phyloP scores from a whole-genome alignment of 1,140 invertebrate genomes.

The Diabrotica undecimpunctata region DNA sequence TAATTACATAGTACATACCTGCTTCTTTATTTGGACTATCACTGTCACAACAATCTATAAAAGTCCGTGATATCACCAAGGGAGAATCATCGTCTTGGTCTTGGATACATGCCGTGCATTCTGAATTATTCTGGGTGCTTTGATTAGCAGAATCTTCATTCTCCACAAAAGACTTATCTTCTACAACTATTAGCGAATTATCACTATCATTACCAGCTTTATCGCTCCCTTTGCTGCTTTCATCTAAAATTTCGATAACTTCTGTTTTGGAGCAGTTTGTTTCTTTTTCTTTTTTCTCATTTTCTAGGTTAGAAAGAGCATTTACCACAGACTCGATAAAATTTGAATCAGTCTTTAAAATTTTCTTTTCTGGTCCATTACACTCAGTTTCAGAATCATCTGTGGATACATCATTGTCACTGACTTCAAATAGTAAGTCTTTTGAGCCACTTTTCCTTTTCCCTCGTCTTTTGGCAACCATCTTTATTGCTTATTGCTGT shows the following conservation, averaged over 20 bases:
- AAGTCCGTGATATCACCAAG: no score
- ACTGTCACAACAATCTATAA: no score
- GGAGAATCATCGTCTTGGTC: no score
- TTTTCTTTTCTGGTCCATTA: slow-evolving; percentile 26
- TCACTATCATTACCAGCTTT: no score
- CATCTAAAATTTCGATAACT: background rate
- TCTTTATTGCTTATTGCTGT: slow-evolving; percentile 6
- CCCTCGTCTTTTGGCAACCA: slow-evolving; percentile 22
- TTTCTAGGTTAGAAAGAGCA: slow-evolving; percentile 18
- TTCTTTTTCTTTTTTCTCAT: background rate
- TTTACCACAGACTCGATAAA: slow-evolving; percentile 11
- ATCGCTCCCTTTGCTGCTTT: background rate
- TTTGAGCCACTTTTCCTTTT: slow-evolving; percentile 30
- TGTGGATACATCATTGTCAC: slow-evolving; percentile 27
- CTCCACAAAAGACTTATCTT: no score
- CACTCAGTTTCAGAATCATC: slow-evolving; percentile 18
- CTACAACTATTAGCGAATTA: no score
- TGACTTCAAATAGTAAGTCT: slow-evolving; percentile 29
- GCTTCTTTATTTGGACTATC: no score
- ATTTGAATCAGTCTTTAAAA: slow-evolving; percentile 20
- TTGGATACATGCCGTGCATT: no score
- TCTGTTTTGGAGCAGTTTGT: slow-evolving; percentile 9
- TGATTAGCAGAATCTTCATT: no score
- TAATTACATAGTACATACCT: no score
- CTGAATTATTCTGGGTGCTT: no score